A percentile compares a stretch with the other conserved stretches of the same genome.
Evolutionary conservation across 2,888 invertebrate species (phyloP).

Genomic region (Diarsia dahlii): DNA sequence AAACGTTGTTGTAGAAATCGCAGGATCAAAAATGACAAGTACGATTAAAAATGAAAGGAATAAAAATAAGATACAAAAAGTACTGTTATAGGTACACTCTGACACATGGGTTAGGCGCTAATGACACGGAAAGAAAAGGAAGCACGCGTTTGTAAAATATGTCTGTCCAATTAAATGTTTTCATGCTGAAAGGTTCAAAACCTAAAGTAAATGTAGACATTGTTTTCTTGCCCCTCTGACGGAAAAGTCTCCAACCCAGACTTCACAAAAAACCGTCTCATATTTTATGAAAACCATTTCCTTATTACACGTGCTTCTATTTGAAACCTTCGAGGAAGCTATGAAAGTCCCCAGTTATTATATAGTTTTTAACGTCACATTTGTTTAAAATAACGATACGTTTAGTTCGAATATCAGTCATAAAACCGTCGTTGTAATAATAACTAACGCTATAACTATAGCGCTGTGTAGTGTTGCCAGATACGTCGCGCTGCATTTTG

Average conservation of each 20-base stretch:
- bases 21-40: no score
- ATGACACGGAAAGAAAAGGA: no score
- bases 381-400: slow-evolving; percentile 78
- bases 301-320: slow-evolving; percentile 48
- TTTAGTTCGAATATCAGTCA: slow-evolving; percentile 77
- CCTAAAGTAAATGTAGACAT: neutral
- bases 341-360: slow-evolving; percentile 69
- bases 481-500: slow-evolving; percentile 22
- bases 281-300: slow-evolving; percentile 49
- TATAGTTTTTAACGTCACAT: slow-evolving; percentile 73
- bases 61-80: no score
- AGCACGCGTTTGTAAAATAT: no score
- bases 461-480: slow-evolving; percentile 55
- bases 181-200: neutral
- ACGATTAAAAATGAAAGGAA: no score
- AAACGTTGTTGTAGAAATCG: no score
- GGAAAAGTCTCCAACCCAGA: slow-evolving; percentile 7
- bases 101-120: no score
- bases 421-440: slow-evolving; percentile 81
- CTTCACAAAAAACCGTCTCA: slow-evolving; percentile 35
- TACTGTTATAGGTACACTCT: no score
- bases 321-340: slow-evolving; percentile 71
- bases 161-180: neutral
- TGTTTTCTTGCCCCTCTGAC: neutral
- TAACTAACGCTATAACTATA: slow-evolving; percentile 74